These are phyloP conservation scores for Perdita meconis DNA, from an alignment of 2,888 invertebrate genomes.

Conservation along the genomic window DNA sequence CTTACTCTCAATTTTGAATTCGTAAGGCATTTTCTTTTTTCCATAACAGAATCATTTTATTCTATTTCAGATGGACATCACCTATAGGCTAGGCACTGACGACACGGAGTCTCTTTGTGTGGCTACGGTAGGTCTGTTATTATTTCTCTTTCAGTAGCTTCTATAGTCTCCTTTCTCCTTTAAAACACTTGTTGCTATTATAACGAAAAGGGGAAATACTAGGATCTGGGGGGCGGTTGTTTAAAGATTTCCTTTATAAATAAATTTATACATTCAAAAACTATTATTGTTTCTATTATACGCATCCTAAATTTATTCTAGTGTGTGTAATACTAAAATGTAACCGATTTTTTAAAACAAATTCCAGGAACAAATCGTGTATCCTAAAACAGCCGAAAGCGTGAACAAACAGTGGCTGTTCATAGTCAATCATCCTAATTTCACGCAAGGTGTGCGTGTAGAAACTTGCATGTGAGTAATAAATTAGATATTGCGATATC, in stretches of 20 bases:
- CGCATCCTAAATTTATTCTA: too few relatives aligned
- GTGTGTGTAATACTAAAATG: too few relatives aligned
- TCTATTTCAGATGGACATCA: conserved; percentile 27
- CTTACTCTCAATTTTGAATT: not conserved
- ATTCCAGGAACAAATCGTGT: conserved; percentile 84
- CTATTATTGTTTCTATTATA: too few relatives aligned
- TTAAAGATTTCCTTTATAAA: too few relatives aligned
- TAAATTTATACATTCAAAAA: too few relatives aligned
- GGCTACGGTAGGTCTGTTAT: conserved; percentile 22
- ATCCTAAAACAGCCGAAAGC: conserved; percentile 87
- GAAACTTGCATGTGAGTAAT: conserved; percentile 83
- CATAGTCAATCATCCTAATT: conserved; percentile 88
- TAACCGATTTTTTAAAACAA: too few relatives aligned
- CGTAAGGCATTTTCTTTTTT: not conserved
- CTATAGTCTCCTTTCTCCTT: not conserved
- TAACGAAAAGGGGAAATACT: not conserved
- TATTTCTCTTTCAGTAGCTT: not conserved
- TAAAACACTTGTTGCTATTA: not conserved
- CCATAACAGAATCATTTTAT: too few relatives aligned
- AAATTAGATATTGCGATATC: not conserved
- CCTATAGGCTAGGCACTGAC: not conserved
- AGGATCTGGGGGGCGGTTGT: not conserved
- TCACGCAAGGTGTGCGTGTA: conserved; percentile 89
- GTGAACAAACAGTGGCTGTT: conserved; percentile 87
- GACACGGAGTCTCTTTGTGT: conserved; percentile 15